phyloP scores from a whole-genome alignment of 2,797 vertebrate genomes.

The Hippoglossus hippoglossus region DNA sequence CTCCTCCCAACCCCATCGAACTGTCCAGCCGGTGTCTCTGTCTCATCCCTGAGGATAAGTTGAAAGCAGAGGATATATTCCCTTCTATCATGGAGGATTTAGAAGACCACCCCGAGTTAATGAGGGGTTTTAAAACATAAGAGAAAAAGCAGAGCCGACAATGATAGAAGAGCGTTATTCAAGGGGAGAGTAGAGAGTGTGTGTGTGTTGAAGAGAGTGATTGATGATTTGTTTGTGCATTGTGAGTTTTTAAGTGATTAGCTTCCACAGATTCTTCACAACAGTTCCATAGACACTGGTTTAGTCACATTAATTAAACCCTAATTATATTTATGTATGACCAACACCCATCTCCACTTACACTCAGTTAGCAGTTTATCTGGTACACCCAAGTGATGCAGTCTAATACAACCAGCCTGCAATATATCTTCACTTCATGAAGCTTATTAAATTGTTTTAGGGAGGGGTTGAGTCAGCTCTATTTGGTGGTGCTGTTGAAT shows the following conservation, averaged over 20 bases:
- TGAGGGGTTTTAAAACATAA: slow-evolving; percentile 61
- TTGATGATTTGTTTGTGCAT: background rate
- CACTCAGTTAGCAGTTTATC: background rate
- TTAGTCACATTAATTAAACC: background rate
- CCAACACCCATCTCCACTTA: background rate
- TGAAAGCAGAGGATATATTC: slow-evolving; percentile 55
- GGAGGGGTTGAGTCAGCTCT: background rate
- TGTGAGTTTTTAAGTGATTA: slow-evolving; percentile 26
- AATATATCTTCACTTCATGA: background rate
- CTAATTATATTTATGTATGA: background rate
- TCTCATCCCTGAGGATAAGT: slow-evolving; percentile 44
- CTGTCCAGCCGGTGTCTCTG: slow-evolving; percentile 9
- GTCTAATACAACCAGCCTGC: background rate
- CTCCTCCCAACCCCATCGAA: slow-evolving; percentile 7
- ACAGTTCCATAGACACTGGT: background rate
- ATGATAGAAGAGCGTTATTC: slow-evolving; percentile 39
- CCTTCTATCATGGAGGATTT: slow-evolving; percentile 61
- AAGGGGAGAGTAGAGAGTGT: slow-evolving; percentile 15
- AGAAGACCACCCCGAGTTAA: slow-evolving; percentile 59
- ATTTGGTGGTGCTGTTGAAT: too few species aligned
- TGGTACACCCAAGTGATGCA: background rate
- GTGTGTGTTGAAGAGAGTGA: background rate
- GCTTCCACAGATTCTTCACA: background rate
- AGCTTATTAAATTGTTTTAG: background rate
- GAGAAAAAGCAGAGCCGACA: slow-evolving; percentile 44